Conservation (phyloP, 2,888 invertebrate species). For the Drosophila buzzatii region DNA sequence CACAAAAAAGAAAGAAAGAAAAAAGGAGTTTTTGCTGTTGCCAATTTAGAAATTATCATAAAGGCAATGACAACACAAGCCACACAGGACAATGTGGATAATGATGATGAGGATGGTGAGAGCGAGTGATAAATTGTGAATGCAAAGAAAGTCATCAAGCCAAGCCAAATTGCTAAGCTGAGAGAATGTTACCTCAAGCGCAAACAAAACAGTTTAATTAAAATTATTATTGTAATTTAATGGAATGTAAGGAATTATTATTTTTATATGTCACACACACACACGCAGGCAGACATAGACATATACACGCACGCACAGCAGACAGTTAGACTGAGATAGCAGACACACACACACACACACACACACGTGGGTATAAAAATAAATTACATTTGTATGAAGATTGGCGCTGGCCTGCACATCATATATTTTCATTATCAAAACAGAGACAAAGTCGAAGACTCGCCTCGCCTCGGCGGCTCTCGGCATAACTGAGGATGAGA, state of each 20-base stretch:
- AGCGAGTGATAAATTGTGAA: slow-evolving; percentile 46
- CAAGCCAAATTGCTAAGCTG: slow-evolving; percentile 21
- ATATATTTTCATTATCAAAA: slow-evolving; percentile 83
- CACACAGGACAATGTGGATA: slow-evolving; percentile 38
- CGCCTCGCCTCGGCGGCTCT: slow-evolving; percentile 19
- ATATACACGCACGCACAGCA: slow-evolving; percentile 4
- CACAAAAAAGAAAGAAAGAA: neutral
- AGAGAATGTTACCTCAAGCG: slow-evolving; percentile 64
- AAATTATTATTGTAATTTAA: slow-evolving; percentile 81
- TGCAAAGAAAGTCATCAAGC: slow-evolving; percentile 58
- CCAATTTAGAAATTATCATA: slow-evolving; percentile 65
- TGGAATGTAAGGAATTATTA: slow-evolving; percentile 79
- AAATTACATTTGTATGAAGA: slow-evolving; percentile 82
- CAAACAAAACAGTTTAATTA: slow-evolving; percentile 78
- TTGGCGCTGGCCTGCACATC: slow-evolving; percentile 77
- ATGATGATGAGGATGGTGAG: slow-evolving; percentile 33
- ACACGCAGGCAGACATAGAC: slow-evolving; percentile 20
- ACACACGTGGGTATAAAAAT: slow-evolving; percentile 68
- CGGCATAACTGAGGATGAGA: slow-evolving; percentile 29
- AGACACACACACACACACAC: slow-evolving; percentile 26
- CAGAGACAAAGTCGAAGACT: slow-evolving; percentile 65
- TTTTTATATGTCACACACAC: slow-evolving; percentile 61
- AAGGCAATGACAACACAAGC: slow-evolving; percentile 48
- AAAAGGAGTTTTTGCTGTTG: slow-evolving; percentile 12
- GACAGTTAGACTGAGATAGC: slow-evolving; percentile 18